These are phyloP conservation scores for Lycorma delicatula DNA, from an alignment of 1,140 invertebrate species.

Conservation along the genomic window DNA sequence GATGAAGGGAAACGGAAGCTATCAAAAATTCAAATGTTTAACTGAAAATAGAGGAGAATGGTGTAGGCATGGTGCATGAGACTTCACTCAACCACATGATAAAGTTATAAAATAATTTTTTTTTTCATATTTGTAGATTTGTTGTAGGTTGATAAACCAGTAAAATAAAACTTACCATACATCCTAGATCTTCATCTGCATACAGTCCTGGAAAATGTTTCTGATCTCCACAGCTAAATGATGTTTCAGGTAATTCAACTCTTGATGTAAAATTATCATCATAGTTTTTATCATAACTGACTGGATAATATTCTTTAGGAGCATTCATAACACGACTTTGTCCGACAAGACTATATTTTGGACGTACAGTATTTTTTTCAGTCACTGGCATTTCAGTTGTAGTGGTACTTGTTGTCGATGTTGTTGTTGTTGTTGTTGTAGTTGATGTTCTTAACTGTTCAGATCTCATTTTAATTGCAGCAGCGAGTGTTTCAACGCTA, in stretches of 20 bases:
- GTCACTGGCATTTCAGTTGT: conserved; percentile 22
- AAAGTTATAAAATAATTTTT: too few relatives aligned
- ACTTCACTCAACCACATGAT: too few relatives aligned
- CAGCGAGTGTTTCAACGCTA: conserved; percentile 59
- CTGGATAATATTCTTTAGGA: conserved; percentile 76
- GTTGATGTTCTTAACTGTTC: conserved; percentile 36
- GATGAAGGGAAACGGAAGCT: too few relatives aligned
- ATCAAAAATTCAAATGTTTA: too few relatives aligned
- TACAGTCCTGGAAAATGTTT: conserved; percentile 85
- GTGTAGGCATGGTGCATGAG: too few relatives aligned
- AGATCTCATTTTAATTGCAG: conserved; percentile 57
- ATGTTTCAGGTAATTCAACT: conserved; percentile 75
- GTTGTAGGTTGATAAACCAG: too few relatives aligned
- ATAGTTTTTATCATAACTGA: conserved; percentile 77
- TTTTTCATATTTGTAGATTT: too few relatives aligned
- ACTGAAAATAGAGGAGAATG: too few relatives aligned
- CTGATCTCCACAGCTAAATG: conserved; percentile 78
- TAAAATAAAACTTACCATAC: conserved; percentile 72
- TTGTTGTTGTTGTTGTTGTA: conserved; percentile 36
- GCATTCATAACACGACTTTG: conserved; percentile 77
- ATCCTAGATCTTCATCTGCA: conserved; percentile 81
- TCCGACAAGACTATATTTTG: conserved; percentile 31
- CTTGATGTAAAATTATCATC: conserved; percentile 77
- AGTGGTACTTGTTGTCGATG: conserved; percentile 35
- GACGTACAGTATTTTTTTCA: conserved; percentile 28